These are phyloP conservation scores for Strigamia transsilvanica DNA, from an alignment of 2,888 invertebrate genomes.

Conservation along the genomic window DNA sequence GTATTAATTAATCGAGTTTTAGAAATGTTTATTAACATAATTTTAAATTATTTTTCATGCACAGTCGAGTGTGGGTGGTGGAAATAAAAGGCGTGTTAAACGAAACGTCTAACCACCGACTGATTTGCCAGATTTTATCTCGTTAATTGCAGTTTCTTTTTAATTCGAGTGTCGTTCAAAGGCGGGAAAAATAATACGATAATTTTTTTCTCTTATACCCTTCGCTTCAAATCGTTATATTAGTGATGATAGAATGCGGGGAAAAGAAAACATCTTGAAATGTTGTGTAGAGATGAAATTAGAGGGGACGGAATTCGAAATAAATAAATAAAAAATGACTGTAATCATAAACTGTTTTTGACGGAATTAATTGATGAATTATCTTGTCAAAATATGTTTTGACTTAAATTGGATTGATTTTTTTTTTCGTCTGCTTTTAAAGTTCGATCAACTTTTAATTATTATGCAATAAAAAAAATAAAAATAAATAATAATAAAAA, in stretches of 20 bases:
- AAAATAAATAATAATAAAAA: neutral
- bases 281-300: neutral
- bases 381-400: neutral
- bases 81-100: constrained; percentile 4
- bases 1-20: neutral
- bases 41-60: constrained; percentile 8
- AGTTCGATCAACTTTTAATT: constrained; percentile 18
- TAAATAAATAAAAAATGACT: neutral
- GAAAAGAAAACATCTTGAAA: neutral
- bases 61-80: neutral
- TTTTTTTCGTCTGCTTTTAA: neutral
- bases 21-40: neutral
- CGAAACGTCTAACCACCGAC: constrained; percentile 23
- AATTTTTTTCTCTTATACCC: neutral
- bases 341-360: neutral
- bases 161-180: constrained; percentile 1
- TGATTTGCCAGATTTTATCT: constrained; percentile 10
- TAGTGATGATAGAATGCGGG: too few relatives aligned
- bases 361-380: neutral
- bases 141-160: constrained; percentile 5
- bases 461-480: neutral
- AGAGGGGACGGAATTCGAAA: neutral
- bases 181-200: neutral
- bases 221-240: too few relatives aligned
- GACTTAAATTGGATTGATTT: too few relatives aligned